Evolutionary conservation across 2,888 invertebrate genomes (phyloP).

Genomic region (Uloborus plumipes): DNA sequence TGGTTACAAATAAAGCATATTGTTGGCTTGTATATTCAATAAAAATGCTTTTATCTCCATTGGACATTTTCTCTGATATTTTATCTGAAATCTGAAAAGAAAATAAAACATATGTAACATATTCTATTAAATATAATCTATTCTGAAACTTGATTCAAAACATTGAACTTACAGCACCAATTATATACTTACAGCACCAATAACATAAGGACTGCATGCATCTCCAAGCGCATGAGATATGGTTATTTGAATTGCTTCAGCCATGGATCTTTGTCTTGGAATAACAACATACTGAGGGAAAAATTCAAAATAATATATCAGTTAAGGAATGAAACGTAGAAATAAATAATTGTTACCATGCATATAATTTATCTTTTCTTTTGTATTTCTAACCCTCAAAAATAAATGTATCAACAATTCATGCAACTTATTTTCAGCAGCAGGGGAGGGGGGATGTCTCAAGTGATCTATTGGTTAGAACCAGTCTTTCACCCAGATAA

Average conservation of each 20-base stretch:
- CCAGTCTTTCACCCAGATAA: too few relatives aligned
- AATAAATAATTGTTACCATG: neutral
- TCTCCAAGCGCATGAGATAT: conserved; percentile 97
- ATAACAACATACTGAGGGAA: conserved; percentile 91
- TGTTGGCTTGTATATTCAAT: conserved; percentile 82
- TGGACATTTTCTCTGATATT: conserved; percentile 65
- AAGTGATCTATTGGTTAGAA: too few relatives aligned
- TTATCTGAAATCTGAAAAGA: conserved; percentile 1
- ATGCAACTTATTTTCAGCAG: too few relatives aligned
- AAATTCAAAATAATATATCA: conserved; percentile 5
- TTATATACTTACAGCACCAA: conserved; percentile 84
- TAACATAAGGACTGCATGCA: conserved; percentile 96
- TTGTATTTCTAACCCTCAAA: too few relatives aligned
- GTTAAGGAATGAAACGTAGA: neutral
- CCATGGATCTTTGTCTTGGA: conserved; percentile 94
- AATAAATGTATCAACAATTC: too few relatives aligned
- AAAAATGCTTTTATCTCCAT: conserved; percentile 61
- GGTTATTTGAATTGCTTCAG: conserved; percentile 97
- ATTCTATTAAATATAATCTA: too few relatives aligned
- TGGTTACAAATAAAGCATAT: conserved; percentile 90
- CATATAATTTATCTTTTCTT: neutral
- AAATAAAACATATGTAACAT: neutral
- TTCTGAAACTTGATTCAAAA: neutral
- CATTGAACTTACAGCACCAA: conserved; percentile 81
- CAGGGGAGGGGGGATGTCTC: too few relatives aligned